These are phyloP conservation scores for Cotesia congregata DNA, from an alignment of 2,888 invertebrate species.

Conservation along the genomic window DNA sequence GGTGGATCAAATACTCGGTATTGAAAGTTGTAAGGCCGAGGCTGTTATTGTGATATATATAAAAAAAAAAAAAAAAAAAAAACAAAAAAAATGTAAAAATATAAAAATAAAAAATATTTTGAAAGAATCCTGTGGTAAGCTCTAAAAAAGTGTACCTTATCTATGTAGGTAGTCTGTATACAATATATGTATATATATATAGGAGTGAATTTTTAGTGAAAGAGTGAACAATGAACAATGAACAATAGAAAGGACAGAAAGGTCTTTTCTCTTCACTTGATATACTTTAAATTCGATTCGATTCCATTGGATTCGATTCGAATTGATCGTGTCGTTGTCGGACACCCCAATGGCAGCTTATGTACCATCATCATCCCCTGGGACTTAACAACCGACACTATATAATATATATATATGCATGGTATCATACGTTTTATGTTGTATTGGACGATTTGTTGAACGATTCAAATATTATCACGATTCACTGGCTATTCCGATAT, in stretches of 20 bases:
- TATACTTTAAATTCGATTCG: not conserved
- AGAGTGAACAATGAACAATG: too few relatives aligned
- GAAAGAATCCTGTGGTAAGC: not conserved
- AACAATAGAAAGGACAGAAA: not conserved
- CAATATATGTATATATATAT: not conserved
- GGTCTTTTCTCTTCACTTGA: constrained; percentile 29
- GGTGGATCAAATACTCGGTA: constrained; percentile 86
- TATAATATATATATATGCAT: too few relatives aligned
- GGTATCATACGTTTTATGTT: constrained; percentile 17
- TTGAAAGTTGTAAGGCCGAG: constrained; percentile 85
- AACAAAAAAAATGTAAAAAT: constrained; percentile 18
- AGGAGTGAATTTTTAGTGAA: too few relatives aligned
- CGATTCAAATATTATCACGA: constrained; percentile 38
- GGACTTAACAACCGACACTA: constrained; percentile 26
- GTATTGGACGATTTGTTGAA: constrained; percentile 39
- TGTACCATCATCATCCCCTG: constrained; percentile 14
- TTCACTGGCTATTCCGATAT: constrained; percentile 26
- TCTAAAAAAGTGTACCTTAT: constrained; percentile 24
- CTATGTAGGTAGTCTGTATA: constrained; percentile 15
- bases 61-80: constrained; percentile 25
- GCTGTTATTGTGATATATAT: constrained; percentile 48
- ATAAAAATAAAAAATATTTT: constrained; percentile 36
- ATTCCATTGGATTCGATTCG: not conserved
- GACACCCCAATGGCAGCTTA: not conserved
- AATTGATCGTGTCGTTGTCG: not conserved